These are phyloP conservation scores for Tenthredo amoena DNA, from an alignment of 2,888 invertebrate species.

Conservation along the genomic window DNA sequence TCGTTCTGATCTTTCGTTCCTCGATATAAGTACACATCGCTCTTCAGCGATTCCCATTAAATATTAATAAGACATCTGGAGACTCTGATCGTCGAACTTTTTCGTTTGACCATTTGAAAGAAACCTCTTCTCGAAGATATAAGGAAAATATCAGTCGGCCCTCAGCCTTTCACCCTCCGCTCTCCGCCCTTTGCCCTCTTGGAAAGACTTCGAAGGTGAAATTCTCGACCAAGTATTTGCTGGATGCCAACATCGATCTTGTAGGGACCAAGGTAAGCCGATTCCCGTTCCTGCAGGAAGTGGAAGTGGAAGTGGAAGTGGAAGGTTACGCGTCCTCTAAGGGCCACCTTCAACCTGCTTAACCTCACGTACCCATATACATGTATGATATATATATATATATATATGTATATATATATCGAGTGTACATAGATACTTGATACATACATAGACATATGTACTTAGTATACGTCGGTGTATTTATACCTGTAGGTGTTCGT, in stretches of 20 bases:
- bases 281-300: constrained; percentile 27
- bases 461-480: not conserved
- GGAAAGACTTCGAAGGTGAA: constrained; percentile 17
- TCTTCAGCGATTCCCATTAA: not conserved
- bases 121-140: not conserved
- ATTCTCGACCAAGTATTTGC: constrained; percentile 41
- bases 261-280: constrained; percentile 22
- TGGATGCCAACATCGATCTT: constrained; percentile 37
- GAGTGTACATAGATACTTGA: not conserved
- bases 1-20: not conserved
- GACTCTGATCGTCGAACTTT: not conserved
- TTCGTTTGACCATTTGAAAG: constrained; percentile 14
- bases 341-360: constrained; percentile 34
- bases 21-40: not conserved
- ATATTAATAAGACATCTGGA: not conserved
- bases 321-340: constrained; percentile 34
- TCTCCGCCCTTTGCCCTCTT: constrained; percentile 7
- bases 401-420: not conserved
- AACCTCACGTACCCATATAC: not conserved
- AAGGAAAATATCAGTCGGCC: not conserved
- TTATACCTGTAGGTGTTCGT: not conserved
- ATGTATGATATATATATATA: not conserved
- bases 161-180: not conserved
- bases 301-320: constrained; percentile 5
- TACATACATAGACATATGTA: not conserved